Conservation (phyloP, 1,140 invertebrate species). For the Frieseomelitta varia region DNA sequence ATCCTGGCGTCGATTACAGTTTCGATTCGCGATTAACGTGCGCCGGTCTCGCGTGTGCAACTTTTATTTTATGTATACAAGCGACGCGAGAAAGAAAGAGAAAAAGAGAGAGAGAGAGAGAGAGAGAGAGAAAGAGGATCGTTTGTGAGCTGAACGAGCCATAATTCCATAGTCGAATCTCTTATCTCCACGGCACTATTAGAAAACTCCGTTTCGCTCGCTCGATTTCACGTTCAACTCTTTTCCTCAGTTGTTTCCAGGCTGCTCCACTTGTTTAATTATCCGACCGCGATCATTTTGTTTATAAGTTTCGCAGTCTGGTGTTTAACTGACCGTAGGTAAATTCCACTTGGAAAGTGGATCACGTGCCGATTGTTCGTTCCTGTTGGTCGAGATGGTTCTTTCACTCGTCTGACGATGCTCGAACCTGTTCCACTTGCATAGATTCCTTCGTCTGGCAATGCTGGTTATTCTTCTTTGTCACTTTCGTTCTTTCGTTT, state of each 20-base stretch:
- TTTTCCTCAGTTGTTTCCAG: background rate
- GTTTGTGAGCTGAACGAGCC: background rate
- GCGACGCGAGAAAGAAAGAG: too few species aligned
- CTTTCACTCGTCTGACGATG: background rate
- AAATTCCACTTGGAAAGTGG: background rate
- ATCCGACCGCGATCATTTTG: background rate
- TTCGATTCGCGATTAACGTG: background rate
- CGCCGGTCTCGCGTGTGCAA: background rate
- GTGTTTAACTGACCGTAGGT: background rate
- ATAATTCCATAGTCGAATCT: background rate
- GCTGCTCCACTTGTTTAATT: background rate
- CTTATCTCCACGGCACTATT: constrained; percentile 5
- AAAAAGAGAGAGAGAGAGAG: too few species aligned
- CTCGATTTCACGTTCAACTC: background rate
- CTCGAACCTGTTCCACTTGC: background rate
- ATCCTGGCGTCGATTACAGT: constrained; percentile 14
- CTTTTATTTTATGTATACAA: background rate
- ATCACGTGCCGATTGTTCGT: background rate
- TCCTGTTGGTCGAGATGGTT: background rate
- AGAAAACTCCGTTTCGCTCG: constrained; percentile 1
- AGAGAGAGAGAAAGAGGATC: too few species aligned
- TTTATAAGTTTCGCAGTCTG: background rate
- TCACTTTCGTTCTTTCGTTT: too few species aligned
- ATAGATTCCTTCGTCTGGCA: background rate
- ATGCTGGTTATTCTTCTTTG: too few species aligned